Evolutionary conservation across 2,888 invertebrate species (phyloP), one percentile per base, ranked within the genome.

Genomic region (Octonoba sinensis): DNA sequence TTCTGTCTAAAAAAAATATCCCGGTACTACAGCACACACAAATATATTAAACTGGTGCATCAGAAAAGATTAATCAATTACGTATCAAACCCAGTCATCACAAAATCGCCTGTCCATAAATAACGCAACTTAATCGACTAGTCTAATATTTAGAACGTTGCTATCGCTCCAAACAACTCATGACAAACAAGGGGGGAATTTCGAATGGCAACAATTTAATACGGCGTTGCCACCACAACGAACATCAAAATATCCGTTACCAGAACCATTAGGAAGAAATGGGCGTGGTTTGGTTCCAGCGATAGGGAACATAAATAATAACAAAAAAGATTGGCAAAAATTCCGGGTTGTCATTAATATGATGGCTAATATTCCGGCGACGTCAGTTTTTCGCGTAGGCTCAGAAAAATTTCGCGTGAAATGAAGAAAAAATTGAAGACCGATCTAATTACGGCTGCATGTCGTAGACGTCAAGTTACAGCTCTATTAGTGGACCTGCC

Each of bases 401-500:
- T 8, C 24, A n/a, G 27, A 60, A n/a, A 27, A 36, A 18, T 49
- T 44, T 20, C 46, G 46, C 49, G n/a, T 15, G 20, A 46, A 47
- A 47, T 22, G 49, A 20, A 22, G 47, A 24, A 64, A 20, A 64
- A 49, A 51, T 16, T 44, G 56, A 27, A 59, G 16, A 36, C 20
- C 47, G 47, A 65, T 65, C 56, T 77, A 64, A 77, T 77, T 77
- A 70, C 56, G 64, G 69, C 24, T 56, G 62, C 54, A 47, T 65
- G 62, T 75, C 76, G 57, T 24, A 56, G 54, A 16, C 36, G 56
- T 46, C 56, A 54, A 57, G 65, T 65, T 62, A 77, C 76, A 49
- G 70, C 76, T 77, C 76, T 70, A 77, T 77, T 77, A 77, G 62
- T 36, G 36, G 49, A 24, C n/a, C 49, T 47, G 56, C 54, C 64